Evolutionary conservation across 35 echinoderm and acorn worm species (phyloP), one percentile per base, ranked within the genome.

Genomic region (Patiria miniata): DNA sequence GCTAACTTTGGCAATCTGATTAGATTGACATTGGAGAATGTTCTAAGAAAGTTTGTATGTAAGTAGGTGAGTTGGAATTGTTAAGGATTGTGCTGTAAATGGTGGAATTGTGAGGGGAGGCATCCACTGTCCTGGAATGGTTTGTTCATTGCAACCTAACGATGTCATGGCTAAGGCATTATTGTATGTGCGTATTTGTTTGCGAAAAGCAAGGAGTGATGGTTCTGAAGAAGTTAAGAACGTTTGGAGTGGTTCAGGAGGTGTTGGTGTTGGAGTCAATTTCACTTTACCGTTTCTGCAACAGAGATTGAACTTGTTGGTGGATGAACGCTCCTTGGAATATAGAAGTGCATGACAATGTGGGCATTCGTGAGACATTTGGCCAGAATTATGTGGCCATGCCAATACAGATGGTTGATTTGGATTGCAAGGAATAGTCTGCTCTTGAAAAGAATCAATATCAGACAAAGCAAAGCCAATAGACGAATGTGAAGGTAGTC

Each of bases 101-200:
- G n/a, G n/a, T n/a, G n/a, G 83, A 32, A 85, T 85, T 26, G 28
- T 56, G 53, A 85, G 65, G 38, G 50, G n/a, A 26, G n/a, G 52
- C 5, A 29, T 56, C 50, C 83, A 56, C 21, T 56, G 44, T 79
- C 18, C 36, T 57, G 50, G 83, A 26, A 56, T 22, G 19, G 26
- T 18, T 30, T 59, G 50, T 56, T 59, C 52, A 29, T 85, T 47
- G 32, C 21, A 56, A 33, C 83, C 83, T 32, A 85, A 57, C 8
- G 83, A 85, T 32, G 83, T 53, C 32, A 85, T 57, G 8, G 83
- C 55, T 7, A 85, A 37, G 10, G 83, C 51, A 36, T 56, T 85
- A 37, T 85, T 85, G 83, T 60, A 85, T 14, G 19, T 15, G 34
- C 83, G 83, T 8, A 85, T 85, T 19, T 85, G 37, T 61, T 85